Evolutionary conservation across 2,888 invertebrate species (phyloP), one percentile per base, ranked within the genome.

Genomic region (Dasypolia templi): DNA sequence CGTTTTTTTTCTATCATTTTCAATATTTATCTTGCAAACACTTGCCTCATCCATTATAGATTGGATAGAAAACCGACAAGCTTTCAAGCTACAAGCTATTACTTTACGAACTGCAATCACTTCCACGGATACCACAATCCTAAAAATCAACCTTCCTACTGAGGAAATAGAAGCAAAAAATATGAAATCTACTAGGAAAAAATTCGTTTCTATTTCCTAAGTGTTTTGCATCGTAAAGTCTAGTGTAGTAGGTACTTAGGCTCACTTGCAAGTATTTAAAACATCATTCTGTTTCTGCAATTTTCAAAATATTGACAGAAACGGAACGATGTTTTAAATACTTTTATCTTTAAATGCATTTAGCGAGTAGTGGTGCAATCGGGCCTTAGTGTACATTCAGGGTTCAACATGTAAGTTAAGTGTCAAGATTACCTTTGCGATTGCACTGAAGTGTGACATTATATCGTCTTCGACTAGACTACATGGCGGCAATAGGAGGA

Each of bases 401-500:
- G 55, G 55, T 84, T 75, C 62, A 72, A 72, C 79, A 46, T 65
- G 68, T 59, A 44, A 75, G 58, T 70, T 46, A 58, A 78, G 76
- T 84, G 80, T 81, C 66, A 66, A 79, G 83, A 86, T 86, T 88
- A 89, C 85, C 86, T 87, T 84, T 87, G 83, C 83, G 49, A 85
- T 72, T 73, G 84, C 83, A 88, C 82, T 86, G 85, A 85, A 87
- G 91, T 92, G 88, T 90, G 87, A 89, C 86, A 86, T 86, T 88
- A 88, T 88, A 88, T 86, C 82, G 87, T 82, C 77, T 82, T 80
- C 85, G 90, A 88, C 93, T 92, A 94, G 95, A 95, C 95, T 84
- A 77, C 78, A 80, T 82, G 95, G 93, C 95, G 95, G 91, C 95
- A 66, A 58, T 12, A 75, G 92, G 93, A 92, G 93, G 92, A 94